Percentiles rank a stretch among this genome's conserved stretches.
phyloP scores from a whole-genome alignment of 2,888 invertebrate species.

The Amblyjoppa fuscipennis region DNA sequence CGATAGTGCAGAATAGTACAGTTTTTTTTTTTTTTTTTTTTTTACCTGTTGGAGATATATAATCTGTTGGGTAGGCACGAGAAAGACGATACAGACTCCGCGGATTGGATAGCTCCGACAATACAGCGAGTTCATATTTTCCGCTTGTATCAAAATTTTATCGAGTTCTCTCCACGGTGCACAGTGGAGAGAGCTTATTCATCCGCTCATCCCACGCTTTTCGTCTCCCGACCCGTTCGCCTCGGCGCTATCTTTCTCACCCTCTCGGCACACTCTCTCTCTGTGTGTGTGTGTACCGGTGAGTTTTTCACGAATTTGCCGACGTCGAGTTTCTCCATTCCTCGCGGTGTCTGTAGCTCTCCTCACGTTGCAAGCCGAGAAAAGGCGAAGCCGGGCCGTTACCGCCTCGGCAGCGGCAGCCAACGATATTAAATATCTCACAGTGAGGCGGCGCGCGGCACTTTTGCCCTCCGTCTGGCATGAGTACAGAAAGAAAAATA shows the following conservation, averaged over 20 bases:
- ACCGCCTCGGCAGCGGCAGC: slow-evolving; percentile 31
- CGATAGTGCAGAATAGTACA: neutral
- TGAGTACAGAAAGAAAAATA: slow-evolving; percentile 55
- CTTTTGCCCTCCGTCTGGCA: slow-evolving; percentile 47
- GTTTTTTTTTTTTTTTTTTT: neutral
- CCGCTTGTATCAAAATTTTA: slow-evolving; percentile 57
- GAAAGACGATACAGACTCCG: neutral
- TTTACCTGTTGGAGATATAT: neutral
- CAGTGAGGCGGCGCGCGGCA: slow-evolving; percentile 52
- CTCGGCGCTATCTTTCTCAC: slow-evolving; percentile 9
- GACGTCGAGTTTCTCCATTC: slow-evolving; percentile 8
- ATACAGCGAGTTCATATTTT: slow-evolving; percentile 52
- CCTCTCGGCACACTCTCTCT: slow-evolving; percentile 19
- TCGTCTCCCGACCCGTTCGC: slow-evolving; percentile 2
- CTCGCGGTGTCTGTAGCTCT: slow-evolving; percentile 42
- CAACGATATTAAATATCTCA: slow-evolving; percentile 68
- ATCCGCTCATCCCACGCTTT: slow-evolving; percentile 23
- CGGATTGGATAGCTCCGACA: neutral
- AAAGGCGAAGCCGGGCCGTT: slow-evolving; percentile 28
- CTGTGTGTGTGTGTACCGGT: neutral
- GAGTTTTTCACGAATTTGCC: slow-evolving; percentile 47
- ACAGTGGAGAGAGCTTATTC: slow-evolving; percentile 37
- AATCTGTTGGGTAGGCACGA: neutral
- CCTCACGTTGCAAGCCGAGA: slow-evolving; percentile 56
- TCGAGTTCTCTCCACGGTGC: slow-evolving; percentile 14